Evolutionary conservation across 2,797 vertebrate genomes (phyloP).

Genomic region (Geotrypetes seraphini): DNA sequence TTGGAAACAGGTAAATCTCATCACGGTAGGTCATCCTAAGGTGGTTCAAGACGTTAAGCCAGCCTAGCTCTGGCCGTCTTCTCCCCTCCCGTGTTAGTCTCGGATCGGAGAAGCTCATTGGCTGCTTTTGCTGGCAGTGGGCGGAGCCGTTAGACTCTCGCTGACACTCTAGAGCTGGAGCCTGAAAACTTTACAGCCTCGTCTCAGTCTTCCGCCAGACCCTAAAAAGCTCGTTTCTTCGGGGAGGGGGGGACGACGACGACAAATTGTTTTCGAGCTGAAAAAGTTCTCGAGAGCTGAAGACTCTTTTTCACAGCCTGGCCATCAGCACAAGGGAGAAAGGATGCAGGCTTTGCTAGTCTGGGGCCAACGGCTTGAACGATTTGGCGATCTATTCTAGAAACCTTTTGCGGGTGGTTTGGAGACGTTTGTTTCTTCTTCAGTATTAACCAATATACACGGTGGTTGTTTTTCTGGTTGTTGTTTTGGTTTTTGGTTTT

Average conservation of each 20-base stretch:
- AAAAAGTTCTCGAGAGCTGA: no score
- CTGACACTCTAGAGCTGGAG: conserved; percentile 1
- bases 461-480: no score
- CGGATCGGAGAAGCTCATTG: conserved; percentile 6
- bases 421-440: neutral
- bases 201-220: neutral
- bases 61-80: no score
- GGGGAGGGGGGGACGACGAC: no score
- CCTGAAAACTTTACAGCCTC: conserved; percentile 9
- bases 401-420: neutral
- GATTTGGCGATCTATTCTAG: neutral
- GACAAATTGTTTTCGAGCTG: no score
- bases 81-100: neutral
- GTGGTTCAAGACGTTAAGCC: neutral
- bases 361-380: neutral
- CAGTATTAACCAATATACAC: neutral
- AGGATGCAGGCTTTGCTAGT: neutral
- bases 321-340: no score
- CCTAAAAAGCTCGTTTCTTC: neutral
- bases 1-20: no score
- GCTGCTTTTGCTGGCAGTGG: conserved; percentile 6
- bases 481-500: no score
- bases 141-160: conserved; percentile 10
- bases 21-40: no score
- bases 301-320: no score